Conservation (phyloP, 2,113 vertebrate species). For the Phrynosoma blainvillii region DNA sequence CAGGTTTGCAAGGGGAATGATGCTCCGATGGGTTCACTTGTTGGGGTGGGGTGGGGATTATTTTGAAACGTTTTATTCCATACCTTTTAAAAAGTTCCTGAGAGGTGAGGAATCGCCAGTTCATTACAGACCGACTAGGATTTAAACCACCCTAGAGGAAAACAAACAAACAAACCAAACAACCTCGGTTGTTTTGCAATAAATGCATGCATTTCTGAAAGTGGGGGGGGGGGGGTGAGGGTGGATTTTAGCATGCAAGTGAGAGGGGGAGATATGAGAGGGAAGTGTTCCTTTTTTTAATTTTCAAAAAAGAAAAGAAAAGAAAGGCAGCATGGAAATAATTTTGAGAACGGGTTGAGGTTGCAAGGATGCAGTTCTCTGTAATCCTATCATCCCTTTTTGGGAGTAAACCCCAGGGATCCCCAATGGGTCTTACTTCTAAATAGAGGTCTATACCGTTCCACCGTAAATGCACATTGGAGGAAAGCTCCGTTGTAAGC, state of each 20-base stretch:
- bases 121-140: slow-evolving; percentile 70
- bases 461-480: background rate
- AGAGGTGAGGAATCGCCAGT: slow-evolving; percentile 64
- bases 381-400: background rate
- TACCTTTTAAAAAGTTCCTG: slow-evolving; percentile 59
- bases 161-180: slow-evolving; percentile 35
- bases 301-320: slow-evolving; percentile 43
- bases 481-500: background rate
- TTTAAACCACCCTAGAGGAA: slow-evolving; percentile 70
- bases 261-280: slow-evolving; percentile 20
- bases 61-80: slow-evolving; percentile 64
- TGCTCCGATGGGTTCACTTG: slow-evolving; percentile 75
- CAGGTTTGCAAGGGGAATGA: slow-evolving; percentile 71
- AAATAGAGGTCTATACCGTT: background rate
- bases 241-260: slow-evolving; percentile 31
- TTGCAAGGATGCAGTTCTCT: background rate
- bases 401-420: background rate
- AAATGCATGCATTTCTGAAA: slow-evolving; percentile 43
- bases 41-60: slow-evolving; percentile 37
- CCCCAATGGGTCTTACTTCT: background rate
- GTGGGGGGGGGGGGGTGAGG: too few relatives aligned
- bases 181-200: slow-evolving; percentile 64
- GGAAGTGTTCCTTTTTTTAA: slow-evolving; percentile 55
- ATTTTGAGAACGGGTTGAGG: slow-evolving; percentile 20
- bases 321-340: slow-evolving; percentile 28